These are phyloP conservation scores for Hypotaenidia okinawae DNA, from an alignment of 2,797 vertebrate genomes.

Conservation along the genomic window DNA sequence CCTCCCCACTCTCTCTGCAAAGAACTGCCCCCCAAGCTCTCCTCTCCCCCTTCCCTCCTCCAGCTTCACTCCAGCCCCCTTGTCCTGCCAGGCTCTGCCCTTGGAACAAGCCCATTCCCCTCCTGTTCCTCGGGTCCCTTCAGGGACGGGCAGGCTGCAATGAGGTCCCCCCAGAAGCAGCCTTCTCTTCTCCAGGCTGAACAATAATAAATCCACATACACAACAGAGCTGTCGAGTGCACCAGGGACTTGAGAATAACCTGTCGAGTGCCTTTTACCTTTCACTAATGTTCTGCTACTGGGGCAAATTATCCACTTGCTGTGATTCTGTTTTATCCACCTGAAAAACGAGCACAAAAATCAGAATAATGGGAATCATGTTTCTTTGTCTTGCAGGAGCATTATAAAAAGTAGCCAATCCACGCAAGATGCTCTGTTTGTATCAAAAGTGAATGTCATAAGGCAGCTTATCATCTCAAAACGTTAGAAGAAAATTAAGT, in stretches of 20 bases:
- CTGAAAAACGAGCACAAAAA: not conserved
- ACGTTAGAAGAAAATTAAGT: not conserved
- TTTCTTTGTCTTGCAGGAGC: not conserved
- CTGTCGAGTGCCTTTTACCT: not conserved
- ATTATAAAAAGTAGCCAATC: not conserved
- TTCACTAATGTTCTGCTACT: not conserved
- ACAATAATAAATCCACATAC: not conserved
- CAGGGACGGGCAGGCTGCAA: too few relatives aligned
- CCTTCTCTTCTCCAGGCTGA: too few relatives aligned
- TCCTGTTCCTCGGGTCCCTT: too few relatives aligned
- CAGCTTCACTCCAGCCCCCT: too few relatives aligned
- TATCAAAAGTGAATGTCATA: not conserved
- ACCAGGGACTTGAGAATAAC: not conserved
- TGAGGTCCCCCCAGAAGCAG: too few relatives aligned
- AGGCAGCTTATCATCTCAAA: not conserved
- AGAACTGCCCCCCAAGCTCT: too few relatives aligned
- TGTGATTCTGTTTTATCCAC: not conserved
- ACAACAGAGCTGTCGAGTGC: not conserved
- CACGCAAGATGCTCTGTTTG: rapidly evolving
- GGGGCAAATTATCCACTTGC: not conserved
- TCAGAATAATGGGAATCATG: not conserved
- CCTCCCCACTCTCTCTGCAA: too few relatives aligned
- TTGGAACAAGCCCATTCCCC: too few relatives aligned
- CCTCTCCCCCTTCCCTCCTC: too few relatives aligned
- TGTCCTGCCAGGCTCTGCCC: too few relatives aligned